phyloP scores from a whole-genome alignment of 1,140 invertebrate genomes.

The Atta texana region DNA sequence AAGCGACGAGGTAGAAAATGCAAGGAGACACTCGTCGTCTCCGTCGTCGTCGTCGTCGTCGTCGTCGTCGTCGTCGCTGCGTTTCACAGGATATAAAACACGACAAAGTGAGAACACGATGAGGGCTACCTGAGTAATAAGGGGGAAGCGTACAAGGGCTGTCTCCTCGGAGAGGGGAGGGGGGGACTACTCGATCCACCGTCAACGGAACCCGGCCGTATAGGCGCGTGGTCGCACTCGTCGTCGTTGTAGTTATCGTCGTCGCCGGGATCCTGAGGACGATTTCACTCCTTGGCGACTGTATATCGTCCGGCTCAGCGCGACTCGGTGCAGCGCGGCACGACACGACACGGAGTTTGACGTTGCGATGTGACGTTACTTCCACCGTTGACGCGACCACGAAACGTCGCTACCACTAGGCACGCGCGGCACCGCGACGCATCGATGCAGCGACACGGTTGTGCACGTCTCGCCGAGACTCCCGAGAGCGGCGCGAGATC shows the following conservation, averaged over 20 bases:
- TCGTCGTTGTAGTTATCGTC: neutral
- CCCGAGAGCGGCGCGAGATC: constrained; percentile 65
- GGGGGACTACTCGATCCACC: constrained; percentile 20
- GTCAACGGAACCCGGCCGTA: constrained; percentile 17
- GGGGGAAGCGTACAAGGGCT: constrained; percentile 28
- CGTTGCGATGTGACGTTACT: neutral
- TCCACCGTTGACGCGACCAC: neutral
- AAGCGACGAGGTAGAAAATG: neutral
- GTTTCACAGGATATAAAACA: neutral
- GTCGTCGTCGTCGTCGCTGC: neutral
- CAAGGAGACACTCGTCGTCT: too few species aligned
- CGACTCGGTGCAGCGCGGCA: neutral
- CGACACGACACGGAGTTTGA: constrained; percentile 28
- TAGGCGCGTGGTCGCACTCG: neutral
- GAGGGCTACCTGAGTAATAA: constrained; percentile 31
- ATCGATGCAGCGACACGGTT: constrained; percentile 51
- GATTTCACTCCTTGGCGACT: neutral
- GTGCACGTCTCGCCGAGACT: constrained; percentile 46
- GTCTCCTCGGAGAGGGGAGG: neutral
- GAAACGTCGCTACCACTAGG: constrained; percentile 19
- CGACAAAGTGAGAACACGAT: neutral
- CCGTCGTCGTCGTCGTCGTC: neutral
- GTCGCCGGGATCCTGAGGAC: neutral
- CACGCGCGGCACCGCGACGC: constrained; percentile 47
- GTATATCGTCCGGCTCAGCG: neutral